Conservation (phyloP, 2,113 vertebrate genomes). For the Neotoma lepida region DNA sequence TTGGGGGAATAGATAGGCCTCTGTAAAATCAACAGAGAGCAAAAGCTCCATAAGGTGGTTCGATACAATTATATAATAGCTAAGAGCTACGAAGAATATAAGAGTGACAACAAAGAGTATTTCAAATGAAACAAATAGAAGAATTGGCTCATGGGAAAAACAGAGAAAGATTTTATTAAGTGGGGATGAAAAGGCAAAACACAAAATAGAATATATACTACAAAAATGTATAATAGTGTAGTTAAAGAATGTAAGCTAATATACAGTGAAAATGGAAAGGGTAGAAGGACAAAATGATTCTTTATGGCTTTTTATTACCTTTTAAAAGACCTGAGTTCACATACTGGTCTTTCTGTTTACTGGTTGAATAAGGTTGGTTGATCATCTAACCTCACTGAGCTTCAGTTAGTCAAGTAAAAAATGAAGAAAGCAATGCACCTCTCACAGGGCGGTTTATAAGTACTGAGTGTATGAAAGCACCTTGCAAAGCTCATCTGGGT, state of each 20-base stretch:
- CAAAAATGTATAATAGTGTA: not conserved
- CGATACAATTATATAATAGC: not conserved
- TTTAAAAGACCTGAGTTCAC: not conserved
- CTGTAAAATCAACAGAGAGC: not conserved
- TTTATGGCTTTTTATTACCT: not conserved
- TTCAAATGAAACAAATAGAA: not conserved
- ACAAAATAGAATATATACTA: not conserved
- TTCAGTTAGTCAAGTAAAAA: constrained; percentile 22
- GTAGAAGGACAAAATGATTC: not conserved
- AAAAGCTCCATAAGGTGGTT: not conserved
- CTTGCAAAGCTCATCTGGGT: not conserved
- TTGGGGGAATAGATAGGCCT: not conserved
- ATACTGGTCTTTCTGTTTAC: not conserved
- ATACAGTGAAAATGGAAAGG: not conserved
- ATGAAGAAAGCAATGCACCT: not conserved
- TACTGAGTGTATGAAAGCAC: not conserved
- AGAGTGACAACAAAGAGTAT: not conserved
- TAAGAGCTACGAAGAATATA: not conserved
- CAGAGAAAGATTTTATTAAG: not conserved
- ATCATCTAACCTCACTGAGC: constrained; percentile 5
- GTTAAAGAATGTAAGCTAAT: not conserved
- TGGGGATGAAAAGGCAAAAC: constrained; percentile 12
- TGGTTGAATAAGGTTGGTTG: not conserved
- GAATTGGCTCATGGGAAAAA: not conserved
- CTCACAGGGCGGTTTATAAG: not conserved